These are phyloP conservation scores for Platyscapa corneri DNA, from an alignment of 1,140 invertebrate species.

Conservation along the genomic window DNA sequence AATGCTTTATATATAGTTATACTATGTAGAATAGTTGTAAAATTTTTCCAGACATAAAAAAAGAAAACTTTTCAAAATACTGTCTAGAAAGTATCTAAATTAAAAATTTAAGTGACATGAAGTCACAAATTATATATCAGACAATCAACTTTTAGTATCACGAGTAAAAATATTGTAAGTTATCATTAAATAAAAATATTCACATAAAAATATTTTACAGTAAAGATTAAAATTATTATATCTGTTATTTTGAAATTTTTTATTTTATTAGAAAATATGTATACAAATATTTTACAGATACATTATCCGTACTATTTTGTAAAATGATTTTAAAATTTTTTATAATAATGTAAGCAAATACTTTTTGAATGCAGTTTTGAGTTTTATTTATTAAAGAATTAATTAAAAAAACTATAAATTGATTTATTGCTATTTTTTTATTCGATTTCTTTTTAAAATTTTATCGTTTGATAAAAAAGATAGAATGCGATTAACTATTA, in stretches of 20 bases:
- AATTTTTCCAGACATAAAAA: no score
- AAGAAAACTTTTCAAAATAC: background rate
- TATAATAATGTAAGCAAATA: no score
- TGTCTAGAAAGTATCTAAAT: background rate
- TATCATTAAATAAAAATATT: background rate
- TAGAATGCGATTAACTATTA: no score
- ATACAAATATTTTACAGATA: background rate
- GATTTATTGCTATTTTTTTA: no score
- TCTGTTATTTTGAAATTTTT: background rate
- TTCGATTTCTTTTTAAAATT: no score
- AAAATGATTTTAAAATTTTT: no score
- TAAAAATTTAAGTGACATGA: background rate
- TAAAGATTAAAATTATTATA: background rate
- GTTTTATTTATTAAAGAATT: no score
- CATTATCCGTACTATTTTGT: no score
- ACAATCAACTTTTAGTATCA: no score
- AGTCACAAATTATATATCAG: background rate
- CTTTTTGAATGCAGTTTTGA: no score
- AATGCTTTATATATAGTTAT: background rate
- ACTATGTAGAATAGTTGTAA: background rate
- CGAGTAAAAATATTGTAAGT: background rate
- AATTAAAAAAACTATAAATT: no score
- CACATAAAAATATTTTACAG: background rate
- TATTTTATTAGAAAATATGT: background rate
- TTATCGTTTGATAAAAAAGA: no score